Conservation (phyloP, 2,888 invertebrate genomes). For the Ectemnius continuus region DNA sequence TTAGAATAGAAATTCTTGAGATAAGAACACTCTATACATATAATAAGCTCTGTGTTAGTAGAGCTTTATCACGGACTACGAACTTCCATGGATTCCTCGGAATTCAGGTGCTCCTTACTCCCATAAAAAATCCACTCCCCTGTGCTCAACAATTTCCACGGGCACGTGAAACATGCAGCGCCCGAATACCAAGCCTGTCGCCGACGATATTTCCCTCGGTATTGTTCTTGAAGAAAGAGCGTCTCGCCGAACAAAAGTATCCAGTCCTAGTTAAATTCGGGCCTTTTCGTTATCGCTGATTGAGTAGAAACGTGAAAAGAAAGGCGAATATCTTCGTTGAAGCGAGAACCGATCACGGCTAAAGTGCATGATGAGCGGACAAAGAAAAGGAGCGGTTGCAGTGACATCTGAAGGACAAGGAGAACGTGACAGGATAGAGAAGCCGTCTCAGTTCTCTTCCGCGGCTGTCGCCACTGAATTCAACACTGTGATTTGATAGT, state of each 20-base stretch:
- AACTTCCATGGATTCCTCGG: too few species aligned
- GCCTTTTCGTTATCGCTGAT: conserved; percentile 23
- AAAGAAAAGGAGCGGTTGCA: conserved; percentile 27
- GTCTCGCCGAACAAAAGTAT: not conserved
- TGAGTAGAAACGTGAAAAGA: not conserved
- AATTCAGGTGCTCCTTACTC: too few species aligned
- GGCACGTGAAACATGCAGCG: not conserved
- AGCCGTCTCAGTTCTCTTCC: conserved; percentile 15
- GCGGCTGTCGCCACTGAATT: conserved; percentile 42
- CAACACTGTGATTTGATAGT: conserved; percentile 36
- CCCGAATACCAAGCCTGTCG: too few species aligned
- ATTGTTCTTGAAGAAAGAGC: too few species aligned
- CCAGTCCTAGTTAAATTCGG: conserved; percentile 2
- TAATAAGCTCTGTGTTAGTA: conserved; percentile 5
- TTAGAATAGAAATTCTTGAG: too few species aligned
- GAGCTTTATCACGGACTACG: too few species aligned
- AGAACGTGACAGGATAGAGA: conserved; percentile 31
- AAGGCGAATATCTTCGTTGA: conserved; percentile 7
- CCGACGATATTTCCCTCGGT: too few species aligned
- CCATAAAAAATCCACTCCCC: not conserved
- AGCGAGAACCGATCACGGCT: conserved; percentile 1
- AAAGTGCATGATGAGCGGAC: conserved; percentile 24
- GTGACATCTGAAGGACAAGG: conserved; percentile 11
- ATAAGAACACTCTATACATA: conserved; percentile 35
- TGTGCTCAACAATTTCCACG: conserved; percentile 7